Percentiles rank a stretch among this genome's conserved stretches.
Conservation (phyloP, 2,113 vertebrate genomes). For the Eublepharis macularius region DNA sequence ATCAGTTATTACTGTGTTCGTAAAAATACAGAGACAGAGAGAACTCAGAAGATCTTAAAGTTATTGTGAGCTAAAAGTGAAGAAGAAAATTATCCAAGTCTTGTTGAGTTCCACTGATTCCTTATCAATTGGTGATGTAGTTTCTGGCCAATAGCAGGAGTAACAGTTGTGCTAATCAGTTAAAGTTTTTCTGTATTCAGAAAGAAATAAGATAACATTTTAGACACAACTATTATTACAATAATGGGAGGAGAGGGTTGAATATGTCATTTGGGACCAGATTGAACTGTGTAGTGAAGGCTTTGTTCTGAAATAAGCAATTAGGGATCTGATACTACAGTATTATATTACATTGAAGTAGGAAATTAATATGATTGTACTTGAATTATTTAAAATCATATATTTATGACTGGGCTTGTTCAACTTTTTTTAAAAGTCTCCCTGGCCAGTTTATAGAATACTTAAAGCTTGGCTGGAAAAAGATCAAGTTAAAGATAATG, state of each 20-base stretch:
- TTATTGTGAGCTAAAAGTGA: neutral
- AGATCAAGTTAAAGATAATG: neutral
- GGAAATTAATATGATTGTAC: constrained; percentile 19
- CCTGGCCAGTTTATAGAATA: neutral
- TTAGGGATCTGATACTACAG: neutral
- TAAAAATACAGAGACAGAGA: too few species aligned
- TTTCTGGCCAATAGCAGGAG: neutral
- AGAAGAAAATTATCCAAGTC: neutral
- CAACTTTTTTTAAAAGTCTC: constrained; percentile 3
- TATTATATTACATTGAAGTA: constrained; percentile 1
- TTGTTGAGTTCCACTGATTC: neutral
- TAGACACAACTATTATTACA: neutral
- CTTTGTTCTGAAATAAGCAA: neutral
- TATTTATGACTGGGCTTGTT: constrained; percentile 11
- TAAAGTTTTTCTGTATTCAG: neutral
- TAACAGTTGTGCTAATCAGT: neutral
- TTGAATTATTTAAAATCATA: constrained; percentile 39
- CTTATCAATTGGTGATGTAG: neutral
- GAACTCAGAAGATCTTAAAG: neutral
- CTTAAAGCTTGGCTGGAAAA: constrained; percentile 29
- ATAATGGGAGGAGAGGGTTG: accelerated
- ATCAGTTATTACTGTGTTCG: too few species aligned
- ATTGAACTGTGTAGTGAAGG: neutral
- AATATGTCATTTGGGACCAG: constrained; percentile 7
- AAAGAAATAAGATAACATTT: neutral